Conservation (phyloP, 2,797 vertebrate genomes). For the Oreochromis mossambicus region DNA sequence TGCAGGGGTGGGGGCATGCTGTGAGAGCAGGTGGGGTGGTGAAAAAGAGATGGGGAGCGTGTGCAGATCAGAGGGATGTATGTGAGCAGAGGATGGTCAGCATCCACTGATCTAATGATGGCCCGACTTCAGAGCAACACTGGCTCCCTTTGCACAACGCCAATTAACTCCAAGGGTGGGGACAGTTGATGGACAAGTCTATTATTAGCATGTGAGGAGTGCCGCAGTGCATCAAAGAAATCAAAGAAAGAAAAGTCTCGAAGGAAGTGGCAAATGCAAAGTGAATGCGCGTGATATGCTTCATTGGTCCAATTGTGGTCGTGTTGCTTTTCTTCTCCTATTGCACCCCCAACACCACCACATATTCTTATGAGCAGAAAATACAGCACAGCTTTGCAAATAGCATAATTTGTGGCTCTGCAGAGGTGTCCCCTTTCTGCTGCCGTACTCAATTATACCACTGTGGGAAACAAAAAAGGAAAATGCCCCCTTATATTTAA, state of each 20-base stretch:
- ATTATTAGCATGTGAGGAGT: constrained; percentile 75
- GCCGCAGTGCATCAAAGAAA: constrained; percentile 69
- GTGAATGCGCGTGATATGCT: constrained; percentile 72
- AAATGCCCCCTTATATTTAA: constrained; percentile 27
- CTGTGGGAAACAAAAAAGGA: constrained; percentile 8
- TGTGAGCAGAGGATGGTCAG: constrained; percentile 52
- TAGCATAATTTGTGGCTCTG: constrained; percentile 46
- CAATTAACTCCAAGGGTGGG: constrained; percentile 80
- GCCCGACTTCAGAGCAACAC: constrained; percentile 62
- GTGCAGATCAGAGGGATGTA: constrained; percentile 47
- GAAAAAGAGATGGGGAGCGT: constrained; percentile 33
- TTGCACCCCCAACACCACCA: background rate
- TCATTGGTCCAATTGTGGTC: constrained; percentile 74
- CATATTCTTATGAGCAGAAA: constrained; percentile 19
- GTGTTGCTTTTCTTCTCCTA: constrained; percentile 47
- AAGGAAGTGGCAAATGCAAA: constrained; percentile 70
- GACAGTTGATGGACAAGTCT: constrained; percentile 79
- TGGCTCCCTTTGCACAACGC: constrained; percentile 60
- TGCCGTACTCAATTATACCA: constrained; percentile 30
- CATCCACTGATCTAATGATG: constrained; percentile 80
- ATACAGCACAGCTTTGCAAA: constrained; percentile 46
- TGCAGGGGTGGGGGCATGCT: constrained; percentile 23
- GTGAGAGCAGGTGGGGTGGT: constrained; percentile 66
- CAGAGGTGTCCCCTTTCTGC: constrained; percentile 16
- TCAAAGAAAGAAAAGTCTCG: constrained; percentile 70